Base-by-base conservation (phyloP, 1,140 invertebrate genomes). In the Ephestia elutella region DNA sequence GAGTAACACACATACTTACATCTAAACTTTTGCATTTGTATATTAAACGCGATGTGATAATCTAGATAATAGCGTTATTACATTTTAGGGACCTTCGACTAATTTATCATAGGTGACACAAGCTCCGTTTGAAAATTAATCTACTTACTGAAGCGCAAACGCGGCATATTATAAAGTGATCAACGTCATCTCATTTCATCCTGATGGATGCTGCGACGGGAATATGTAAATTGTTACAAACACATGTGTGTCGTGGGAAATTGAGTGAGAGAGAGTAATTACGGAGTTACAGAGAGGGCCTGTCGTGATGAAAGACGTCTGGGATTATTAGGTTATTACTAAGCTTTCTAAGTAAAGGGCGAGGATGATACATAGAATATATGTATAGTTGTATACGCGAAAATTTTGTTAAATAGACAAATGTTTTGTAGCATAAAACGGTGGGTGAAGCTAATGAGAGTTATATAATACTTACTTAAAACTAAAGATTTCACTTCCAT, bases 191-290 rank as follows among this genome's bases (percentile, higher is more conserved):
- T 35, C 35, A 53, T 25, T 60, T 28, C 0, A 44, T 21, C 25
- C 35, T 57, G 60, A 62, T 62, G 19, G 55, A 62, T 62, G 55
- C 35, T 61, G n/a, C 20, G 38, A 44, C 13, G 38, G 38, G 15
- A 44, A 44, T 44, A 44, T 44, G 38, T 44, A 44, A 44, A 44
- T 44, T 44, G 38, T 44, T 44, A 44, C 38, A 44, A 44, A 44
- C 38, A 53, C 49, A 20, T 44, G 21, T 49, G 21, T 49, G 44
- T 56, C 32, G 21, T 32, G 48, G 54, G 59, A 49, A 60, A 56
- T 56, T 61, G 38, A 44, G 13, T 44, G 38, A 44, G 38, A 44
- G 38, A 44, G 17, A 35, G 50, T 62, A 62, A 62, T 62, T 62
- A 62, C 11, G 49, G 15, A 18, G 35, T 18, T 35, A 20, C 19